A percentile compares a stretch with the other conserved stretches of the same genome.
Conservation (phyloP, 2,888 invertebrate genomes). For the Macaria notata region DNA sequence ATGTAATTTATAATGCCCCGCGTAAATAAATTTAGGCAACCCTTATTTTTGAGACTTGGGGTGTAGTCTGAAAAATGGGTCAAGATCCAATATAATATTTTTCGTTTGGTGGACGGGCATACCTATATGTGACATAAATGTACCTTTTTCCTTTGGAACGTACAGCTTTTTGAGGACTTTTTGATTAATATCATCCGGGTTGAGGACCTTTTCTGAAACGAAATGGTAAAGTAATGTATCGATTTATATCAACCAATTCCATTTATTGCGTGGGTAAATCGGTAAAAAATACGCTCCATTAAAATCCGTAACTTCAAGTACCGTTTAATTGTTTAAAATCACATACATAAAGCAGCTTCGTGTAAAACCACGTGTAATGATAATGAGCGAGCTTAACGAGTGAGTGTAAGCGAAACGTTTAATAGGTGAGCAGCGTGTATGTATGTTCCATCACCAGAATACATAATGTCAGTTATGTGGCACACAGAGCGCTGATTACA, state of each 20-base stretch:
- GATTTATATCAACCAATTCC: background rate
- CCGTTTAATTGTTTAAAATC: conserved; percentile 5
- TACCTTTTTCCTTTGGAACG: conserved; percentile 30
- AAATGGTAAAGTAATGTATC: conserved; percentile 15
- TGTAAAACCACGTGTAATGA: conserved; percentile 19
- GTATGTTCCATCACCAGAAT: conserved; percentile 35
- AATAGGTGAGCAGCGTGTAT: conserved; percentile 34
- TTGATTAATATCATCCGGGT: conserved; percentile 33
- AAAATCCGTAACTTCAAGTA: background rate
- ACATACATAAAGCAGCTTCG: conserved; percentile 5
- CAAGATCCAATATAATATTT: conserved; percentile 29
- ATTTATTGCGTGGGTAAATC: background rate
- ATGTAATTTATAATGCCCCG: conserved; percentile 44
- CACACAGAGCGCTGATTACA: conserved; percentile 39
- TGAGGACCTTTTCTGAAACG: conserved; percentile 21
- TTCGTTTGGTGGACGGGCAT: conserved; percentile 26
- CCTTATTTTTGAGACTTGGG: conserved; percentile 43
- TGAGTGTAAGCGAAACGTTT: conserved; percentile 34
- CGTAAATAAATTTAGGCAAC: conserved; percentile 43
- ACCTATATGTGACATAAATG: conserved; percentile 12
- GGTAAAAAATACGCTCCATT: background rate
- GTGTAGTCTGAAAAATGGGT: conserved; percentile 35
- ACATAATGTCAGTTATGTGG: conserved; percentile 29
- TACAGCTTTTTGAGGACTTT: conserved; percentile 31
- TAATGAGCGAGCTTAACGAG: conserved; percentile 30